Evolutionary conservation across 92 coral and sea anemone species (phyloP).

Genomic region (Plumapathes pennacea): DNA sequence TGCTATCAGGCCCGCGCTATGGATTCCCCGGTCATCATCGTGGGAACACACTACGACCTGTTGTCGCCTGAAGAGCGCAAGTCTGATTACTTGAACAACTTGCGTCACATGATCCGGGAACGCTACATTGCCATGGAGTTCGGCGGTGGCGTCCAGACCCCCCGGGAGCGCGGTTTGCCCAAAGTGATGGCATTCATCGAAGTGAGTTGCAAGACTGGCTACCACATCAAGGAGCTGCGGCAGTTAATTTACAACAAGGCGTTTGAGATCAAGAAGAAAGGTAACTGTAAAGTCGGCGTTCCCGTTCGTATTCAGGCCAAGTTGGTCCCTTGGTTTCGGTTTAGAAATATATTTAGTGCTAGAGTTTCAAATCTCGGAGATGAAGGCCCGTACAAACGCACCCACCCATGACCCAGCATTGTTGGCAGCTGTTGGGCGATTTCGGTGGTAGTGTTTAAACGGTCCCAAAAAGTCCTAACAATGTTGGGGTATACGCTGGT

Average conservation of each 20-base stretch:
- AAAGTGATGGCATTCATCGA: conserved; percentile 87
- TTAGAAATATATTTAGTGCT: too few relatives aligned
- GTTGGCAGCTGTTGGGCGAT: too few relatives aligned
- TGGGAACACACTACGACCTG: conserved; percentile 92
- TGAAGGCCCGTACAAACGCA: too few relatives aligned
- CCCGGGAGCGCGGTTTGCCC: conserved; percentile 97
- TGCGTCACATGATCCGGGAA: conserved; percentile 78
- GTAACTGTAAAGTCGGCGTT: conserved; percentile 33
- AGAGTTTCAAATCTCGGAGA: too few relatives aligned
- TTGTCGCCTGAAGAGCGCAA: conserved; percentile 67
- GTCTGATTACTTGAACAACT: conserved; percentile 49
- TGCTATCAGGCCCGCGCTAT: conserved; percentile 90
- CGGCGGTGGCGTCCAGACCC: conserved; percentile 75
- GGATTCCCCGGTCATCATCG: conserved; percentile 88
- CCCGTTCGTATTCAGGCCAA: too few relatives aligned
- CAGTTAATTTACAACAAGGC: conserved; percentile 88
- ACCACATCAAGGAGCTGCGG: conserved; percentile 79
- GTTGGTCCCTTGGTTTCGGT: too few relatives aligned
- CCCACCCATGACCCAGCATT: too few relatives aligned
- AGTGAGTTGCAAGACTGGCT: conserved; percentile 86
- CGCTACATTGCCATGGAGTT: conserved; percentile 82
- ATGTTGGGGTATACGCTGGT: too few relatives aligned
- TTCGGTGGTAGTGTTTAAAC: too few relatives aligned
- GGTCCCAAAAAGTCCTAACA: too few relatives aligned
- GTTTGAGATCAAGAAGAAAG: conserved; percentile 88